Conservation (phyloP, 2,797 vertebrate genomes). For the Emys orbicularis region DNA sequence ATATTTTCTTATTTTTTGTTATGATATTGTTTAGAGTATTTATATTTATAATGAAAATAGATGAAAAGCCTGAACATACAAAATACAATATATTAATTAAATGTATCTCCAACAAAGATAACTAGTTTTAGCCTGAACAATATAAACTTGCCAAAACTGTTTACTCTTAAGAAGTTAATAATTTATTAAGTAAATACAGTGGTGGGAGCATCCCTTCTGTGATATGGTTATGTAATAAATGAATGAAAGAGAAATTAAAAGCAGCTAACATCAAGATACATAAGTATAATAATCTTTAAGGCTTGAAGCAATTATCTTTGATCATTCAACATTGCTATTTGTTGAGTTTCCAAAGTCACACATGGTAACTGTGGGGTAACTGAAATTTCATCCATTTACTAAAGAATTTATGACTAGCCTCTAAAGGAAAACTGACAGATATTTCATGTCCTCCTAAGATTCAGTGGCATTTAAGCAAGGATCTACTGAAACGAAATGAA, state of each 20-base stretch:
- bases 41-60: not conserved
- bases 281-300: conserved; percentile 63
- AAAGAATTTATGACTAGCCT: conserved; percentile 71
- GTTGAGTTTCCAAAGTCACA: conserved; percentile 67
- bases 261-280: conserved; percentile 19
- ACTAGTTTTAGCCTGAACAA: not conserved
- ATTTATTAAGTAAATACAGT: not conserved
- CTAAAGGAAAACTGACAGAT: conserved; percentile 71
- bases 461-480: conserved; percentile 74
- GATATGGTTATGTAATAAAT: conserved; percentile 2
- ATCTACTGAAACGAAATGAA: conserved; percentile 77
- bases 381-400: conserved; percentile 73
- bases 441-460: conserved; percentile 68
- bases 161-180: not conserved
- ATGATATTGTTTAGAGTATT: not conserved
- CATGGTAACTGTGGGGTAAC: conserved; percentile 53
- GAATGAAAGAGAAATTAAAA: conserved; percentile 27
- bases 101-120: not conserved
- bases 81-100: conserved; percentile 27
- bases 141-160: not conserved
- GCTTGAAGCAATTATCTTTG: conserved; percentile 54
- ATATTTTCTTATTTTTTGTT: not conserved
- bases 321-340: conserved; percentile 61
- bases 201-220: not conserved
- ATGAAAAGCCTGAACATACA: not conserved